These are phyloP conservation scores for Lamproptera curius DNA, from an alignment of 2,888 invertebrate species.

Conservation along the genomic window DNA sequence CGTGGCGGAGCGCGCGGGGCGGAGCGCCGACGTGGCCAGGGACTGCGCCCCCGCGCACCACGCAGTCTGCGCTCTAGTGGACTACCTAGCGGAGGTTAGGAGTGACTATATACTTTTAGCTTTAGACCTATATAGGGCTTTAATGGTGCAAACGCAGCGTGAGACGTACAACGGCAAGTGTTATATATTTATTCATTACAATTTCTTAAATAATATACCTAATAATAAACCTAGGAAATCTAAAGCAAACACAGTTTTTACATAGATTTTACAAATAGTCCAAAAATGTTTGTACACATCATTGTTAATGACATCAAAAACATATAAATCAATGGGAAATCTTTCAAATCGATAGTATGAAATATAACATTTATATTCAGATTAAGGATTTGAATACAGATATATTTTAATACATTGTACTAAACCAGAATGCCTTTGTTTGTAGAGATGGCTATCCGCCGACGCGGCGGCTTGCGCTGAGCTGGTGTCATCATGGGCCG, in stretches of 20 bases:
- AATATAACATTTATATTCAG: neutral
- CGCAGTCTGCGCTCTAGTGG: slow-evolving; percentile 34
- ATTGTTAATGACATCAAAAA: neutral
- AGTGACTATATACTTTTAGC: too few relatives aligned
- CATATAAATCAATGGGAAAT: neutral
- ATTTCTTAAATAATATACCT: too few relatives aligned
- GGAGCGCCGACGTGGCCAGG: slow-evolving; percentile 29
- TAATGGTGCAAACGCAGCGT: too few relatives aligned
- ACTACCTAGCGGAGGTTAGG: slow-evolving; percentile 46
- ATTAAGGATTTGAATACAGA: neutral
- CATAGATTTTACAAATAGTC: too few relatives aligned
- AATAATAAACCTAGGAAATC: too few relatives aligned
- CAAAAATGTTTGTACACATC: too few relatives aligned
- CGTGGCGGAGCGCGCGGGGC: slow-evolving; percentile 41
- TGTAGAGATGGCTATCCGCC: slow-evolving; percentile 47
- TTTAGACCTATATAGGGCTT: too few relatives aligned
- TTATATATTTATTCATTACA: too few relatives aligned
- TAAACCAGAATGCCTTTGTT: neutral
- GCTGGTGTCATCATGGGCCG: slow-evolving; percentile 36
- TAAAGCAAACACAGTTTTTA: too few relatives aligned
- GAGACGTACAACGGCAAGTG: too few relatives aligned
- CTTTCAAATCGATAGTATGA: neutral
- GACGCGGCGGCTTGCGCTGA: slow-evolving; percentile 34
- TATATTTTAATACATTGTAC: neutral
- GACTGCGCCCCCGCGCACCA: slow-evolving; percentile 32